These are phyloP conservation scores for Brenthis hecate DNA, from an alignment of 2,888 invertebrate genomes.

Conservation along the genomic window DNA sequence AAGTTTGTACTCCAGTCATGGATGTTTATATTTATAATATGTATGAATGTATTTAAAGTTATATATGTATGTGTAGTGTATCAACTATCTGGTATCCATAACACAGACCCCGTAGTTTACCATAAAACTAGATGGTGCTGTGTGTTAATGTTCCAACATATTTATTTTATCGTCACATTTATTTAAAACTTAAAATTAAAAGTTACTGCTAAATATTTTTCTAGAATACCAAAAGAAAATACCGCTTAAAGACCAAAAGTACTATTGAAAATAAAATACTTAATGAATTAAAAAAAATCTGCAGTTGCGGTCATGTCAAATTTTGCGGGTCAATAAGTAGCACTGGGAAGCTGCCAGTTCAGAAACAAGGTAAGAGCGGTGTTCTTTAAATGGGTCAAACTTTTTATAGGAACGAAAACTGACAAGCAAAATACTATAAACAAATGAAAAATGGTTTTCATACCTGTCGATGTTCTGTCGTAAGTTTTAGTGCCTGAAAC, in stretches of 20 bases:
- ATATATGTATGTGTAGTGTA: too few relatives aligned
- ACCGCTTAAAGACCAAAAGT: background rate
- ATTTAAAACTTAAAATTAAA: conserved; percentile 1
- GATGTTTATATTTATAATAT: too few relatives aligned
- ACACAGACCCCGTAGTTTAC: too few relatives aligned
- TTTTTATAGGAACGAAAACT: background rate
- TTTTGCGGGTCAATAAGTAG: background rate
- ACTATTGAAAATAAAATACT: background rate
- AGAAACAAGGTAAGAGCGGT: background rate
- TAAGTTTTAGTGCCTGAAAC: conserved; percentile 14
- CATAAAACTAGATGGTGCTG: too few relatives aligned
- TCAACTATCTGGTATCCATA: too few relatives aligned
- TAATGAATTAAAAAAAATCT: too few relatives aligned
- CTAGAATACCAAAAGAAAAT: background rate
- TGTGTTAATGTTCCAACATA: too few relatives aligned
- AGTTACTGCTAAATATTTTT: background rate
- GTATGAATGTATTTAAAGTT: too few relatives aligned
- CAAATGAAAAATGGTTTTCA: background rate
- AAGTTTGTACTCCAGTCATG: too few relatives aligned
- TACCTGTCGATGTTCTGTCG: conserved; percentile 1
- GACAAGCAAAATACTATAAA: conserved; percentile 5
- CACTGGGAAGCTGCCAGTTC: background rate
- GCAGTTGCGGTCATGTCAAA: background rate
- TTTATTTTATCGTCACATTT: background rate
- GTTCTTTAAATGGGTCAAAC: background rate